phyloP scores from a whole-genome alignment of 2,797 vertebrate species.

The Pterois miles region DNA sequence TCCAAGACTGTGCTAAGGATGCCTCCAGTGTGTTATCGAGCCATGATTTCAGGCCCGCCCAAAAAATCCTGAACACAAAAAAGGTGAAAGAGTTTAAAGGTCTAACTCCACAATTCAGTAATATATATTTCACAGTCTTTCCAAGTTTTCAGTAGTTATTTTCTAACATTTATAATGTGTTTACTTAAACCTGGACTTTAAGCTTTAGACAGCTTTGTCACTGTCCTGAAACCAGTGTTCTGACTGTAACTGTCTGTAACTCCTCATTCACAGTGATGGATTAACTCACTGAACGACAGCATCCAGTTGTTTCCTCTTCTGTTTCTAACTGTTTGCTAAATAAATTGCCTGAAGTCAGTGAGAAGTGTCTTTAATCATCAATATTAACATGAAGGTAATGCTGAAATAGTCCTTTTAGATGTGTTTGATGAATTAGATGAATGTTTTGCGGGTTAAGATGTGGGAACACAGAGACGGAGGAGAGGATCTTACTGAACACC shows the following conservation, averaged over 20 bases:
- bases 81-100: background rate
- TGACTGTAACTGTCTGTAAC: background rate
- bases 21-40: too few species aligned
- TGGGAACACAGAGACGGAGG: slow-evolving; percentile 1
- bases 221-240: background rate
- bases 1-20: background rate
- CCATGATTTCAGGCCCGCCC: background rate
- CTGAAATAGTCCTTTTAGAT: background rate
- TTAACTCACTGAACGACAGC: background rate
- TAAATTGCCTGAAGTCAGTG: background rate
- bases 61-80: background rate
- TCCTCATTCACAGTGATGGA: background rate
- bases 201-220: background rate
- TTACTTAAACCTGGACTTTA: background rate
- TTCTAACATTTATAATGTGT: too few species aligned
- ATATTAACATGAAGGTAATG: background rate
- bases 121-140: too few species aligned
- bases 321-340: background rate
- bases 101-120: too few species aligned
- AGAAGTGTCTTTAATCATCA: background rate
- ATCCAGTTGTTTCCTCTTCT: background rate
- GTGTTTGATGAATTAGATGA: too few species aligned
- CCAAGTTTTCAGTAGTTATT: too few species aligned
- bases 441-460: too few species aligned
- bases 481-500: slow-evolving; percentile 92